A percentile compares a stretch with the other conserved stretches of the same genome.
These are phyloP conservation scores for Prosapia bicincta DNA, from an alignment of 2,888 invertebrate species.

Conservation along the genomic window DNA sequence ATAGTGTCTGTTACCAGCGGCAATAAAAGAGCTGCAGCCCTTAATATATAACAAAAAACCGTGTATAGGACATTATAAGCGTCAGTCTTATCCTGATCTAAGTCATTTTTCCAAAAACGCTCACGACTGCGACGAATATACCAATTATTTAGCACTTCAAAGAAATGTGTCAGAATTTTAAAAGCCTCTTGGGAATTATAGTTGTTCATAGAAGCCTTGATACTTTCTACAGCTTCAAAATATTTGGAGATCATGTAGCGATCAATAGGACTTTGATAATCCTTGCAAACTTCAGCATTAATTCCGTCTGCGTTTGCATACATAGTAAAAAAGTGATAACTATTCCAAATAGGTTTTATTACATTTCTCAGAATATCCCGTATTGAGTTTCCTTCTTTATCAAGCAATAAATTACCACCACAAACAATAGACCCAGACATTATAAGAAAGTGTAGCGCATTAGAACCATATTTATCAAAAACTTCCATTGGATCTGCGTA, in stretches of 20 bases:
- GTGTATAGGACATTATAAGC: constrained; percentile 15
- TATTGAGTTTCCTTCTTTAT: constrained; percentile 9
- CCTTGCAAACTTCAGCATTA: neutral
- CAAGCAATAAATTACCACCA: too few relatives aligned
- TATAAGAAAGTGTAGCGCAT: constrained; percentile 4
- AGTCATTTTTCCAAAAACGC: constrained; percentile 8
- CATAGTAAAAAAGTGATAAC: constrained; percentile 11
- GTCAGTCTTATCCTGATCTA: neutral
- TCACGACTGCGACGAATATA: constrained; percentile 12
- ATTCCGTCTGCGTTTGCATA: constrained; percentile 12
- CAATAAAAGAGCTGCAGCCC: constrained; percentile 8
- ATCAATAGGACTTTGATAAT: constrained; percentile 10
- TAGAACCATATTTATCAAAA: constrained; percentile 3
- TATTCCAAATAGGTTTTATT: constrained; percentile 10
- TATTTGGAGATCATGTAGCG: constrained; percentile 8
- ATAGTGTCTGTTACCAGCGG: constrained; percentile 4
- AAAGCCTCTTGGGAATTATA: constrained; percentile 8
- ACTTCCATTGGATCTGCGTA: constrained; percentile 5
- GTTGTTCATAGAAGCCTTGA: neutral
- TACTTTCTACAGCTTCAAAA: neutral
- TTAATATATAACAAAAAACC: constrained; percentile 10
- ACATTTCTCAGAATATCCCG: constrained; percentile 1
- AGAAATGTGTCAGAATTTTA: constrained; percentile 6
- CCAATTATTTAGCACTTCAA: constrained; percentile 14
- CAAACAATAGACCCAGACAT: constrained; percentile 4